Percentiles rank a stretch among this genome's conserved stretches.
Evolutionary conservation across 1,140 invertebrate species (phyloP).

Genomic region (Littorina saxatilis): DNA sequence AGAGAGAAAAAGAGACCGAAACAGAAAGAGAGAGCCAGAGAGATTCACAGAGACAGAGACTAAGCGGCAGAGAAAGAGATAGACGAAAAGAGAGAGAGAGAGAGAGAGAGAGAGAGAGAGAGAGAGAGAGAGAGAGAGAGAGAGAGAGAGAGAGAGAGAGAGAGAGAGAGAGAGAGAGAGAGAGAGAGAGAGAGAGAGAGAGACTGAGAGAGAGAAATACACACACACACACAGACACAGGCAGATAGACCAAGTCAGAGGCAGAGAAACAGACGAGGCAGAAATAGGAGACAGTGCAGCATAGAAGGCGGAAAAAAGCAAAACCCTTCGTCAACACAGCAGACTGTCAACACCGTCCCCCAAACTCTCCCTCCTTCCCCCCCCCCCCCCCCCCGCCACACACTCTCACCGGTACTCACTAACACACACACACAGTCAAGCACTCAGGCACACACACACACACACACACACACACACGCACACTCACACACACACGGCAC

Average conservation of each 20-base stretch:
- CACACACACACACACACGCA: neutral
- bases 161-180: neutral
- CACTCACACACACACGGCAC: too few relatives aligned
- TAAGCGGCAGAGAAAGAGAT: neutral
- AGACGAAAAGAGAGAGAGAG: neutral
- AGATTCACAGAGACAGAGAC: neutral
- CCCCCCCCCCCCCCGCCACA: too few relatives aligned
- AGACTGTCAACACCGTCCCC: too few relatives aligned
- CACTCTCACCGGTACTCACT: neutral
- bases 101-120: slow-evolving; percentile 10
- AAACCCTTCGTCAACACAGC: too few relatives aligned
- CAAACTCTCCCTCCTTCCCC: too few relatives aligned
- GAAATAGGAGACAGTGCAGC: neutral
- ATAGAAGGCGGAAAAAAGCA: too few relatives aligned
- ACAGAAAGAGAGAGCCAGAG: neutral
- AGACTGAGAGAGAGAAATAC: neutral
- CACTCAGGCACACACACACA: slow-evolving; percentile 9
- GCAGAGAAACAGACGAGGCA: neutral
- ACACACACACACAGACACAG: slow-evolving; percentile 9
- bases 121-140: neutral
- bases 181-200: slow-evolving; percentile 6
- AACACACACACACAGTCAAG: neutral
- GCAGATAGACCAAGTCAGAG: neutral
- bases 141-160: slow-evolving; percentile 4
- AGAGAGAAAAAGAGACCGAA: neutral